Conservation (phyloP, 2,797 vertebrate species). For the Sebastes kiyomatsui region DNA sequence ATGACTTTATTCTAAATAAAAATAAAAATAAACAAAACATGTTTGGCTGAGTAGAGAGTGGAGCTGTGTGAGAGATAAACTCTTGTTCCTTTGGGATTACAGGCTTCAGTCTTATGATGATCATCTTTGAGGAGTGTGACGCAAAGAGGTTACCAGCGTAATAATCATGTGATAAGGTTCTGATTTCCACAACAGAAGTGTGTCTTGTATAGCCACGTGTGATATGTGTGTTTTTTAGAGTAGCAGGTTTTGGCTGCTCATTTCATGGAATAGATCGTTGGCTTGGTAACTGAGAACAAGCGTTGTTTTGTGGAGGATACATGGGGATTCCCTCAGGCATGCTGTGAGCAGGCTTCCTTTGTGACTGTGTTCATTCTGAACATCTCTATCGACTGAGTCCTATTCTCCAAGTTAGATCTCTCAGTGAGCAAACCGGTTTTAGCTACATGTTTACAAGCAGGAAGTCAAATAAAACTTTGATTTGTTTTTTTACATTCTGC, state of each 20-base stretch:
- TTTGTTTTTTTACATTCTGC: too few relatives aligned
- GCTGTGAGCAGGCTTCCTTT: constrained; percentile 48
- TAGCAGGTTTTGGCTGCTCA: neutral
- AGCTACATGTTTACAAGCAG: neutral
- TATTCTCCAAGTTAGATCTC: neutral
- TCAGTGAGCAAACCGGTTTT: neutral
- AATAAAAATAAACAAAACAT: accelerated
- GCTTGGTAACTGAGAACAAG: constrained; percentile 63
- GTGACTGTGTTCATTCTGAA: constrained; percentile 4
- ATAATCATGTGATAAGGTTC: constrained; percentile 54
- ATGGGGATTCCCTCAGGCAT: constrained; percentile 73
- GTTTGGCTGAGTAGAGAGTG: neutral
- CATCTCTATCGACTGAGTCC: neutral
- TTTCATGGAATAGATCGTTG: neutral
- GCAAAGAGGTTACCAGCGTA: constrained; percentile 8
- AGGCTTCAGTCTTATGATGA: constrained; percentile 60
- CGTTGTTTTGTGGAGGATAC: constrained; percentile 49
- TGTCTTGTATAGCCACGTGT: neutral
- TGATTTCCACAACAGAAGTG: constrained; percentile 10
- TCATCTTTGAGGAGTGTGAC: constrained; percentile 51
- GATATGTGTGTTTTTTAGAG: neutral
- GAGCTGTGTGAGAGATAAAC: neutral
- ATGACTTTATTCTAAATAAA: too few relatives aligned
- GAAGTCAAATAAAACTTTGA: neutral
- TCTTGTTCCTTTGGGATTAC: constrained; percentile 9